Conservation (phyloP, 1,140 invertebrate species). For the roundworm (Caenorhabditis elegans) region WBcel235 BX284606.5:563001-563500, state of each 20-base stretch:
- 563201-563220: slow-evolving; percentile 56
- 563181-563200: slow-evolving; percentile 57
- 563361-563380: slow-evolving; percentile 57
- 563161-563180: background rate
- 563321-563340: slow-evolving; percentile 21
- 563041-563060: no score
- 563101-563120: no score
- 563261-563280: slow-evolving; percentile 50
- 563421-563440: slow-evolving; percentile 66
- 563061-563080: no score
- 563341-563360: slow-evolving; percentile 63
- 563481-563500: slow-evolving; percentile 48
- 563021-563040: no score
- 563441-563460: slow-evolving; percentile 47
- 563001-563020: no score
- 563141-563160: no score
- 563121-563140: no score
- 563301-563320: background rate
- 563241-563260: slow-evolving; percentile 55
- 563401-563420: slow-evolving; percentile 63
- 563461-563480: background rate
- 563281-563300: background rate
- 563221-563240: slow-evolving; percentile 62
- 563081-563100: no score
- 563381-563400: slow-evolving; percentile 65